These are phyloP conservation scores for Bathynomus jamesi DNA, from an alignment of 1,140 invertebrate genomes.

Conservation along the genomic window DNA sequence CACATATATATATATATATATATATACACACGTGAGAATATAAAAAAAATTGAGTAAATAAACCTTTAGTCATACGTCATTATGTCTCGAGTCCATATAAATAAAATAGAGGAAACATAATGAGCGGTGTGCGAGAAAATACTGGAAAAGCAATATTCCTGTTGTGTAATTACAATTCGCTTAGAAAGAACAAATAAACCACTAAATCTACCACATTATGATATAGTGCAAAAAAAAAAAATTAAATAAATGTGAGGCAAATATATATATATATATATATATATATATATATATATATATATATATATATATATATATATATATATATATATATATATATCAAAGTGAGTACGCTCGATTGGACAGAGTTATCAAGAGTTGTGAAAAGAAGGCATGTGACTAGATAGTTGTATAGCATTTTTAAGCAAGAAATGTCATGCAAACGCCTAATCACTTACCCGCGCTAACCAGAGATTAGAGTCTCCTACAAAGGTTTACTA, in stretches of 20 bases:
- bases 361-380: neutral
- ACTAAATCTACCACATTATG: no score
- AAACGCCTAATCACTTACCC: slow-evolving; percentile 20
- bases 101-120: no score
- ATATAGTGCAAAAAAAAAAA: no score
- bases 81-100: no score
- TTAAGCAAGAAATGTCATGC: slow-evolving; percentile 6
- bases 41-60: no score
- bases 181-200: no score
- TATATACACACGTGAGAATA: no score
- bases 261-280: slow-evolving; percentile 8
- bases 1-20: neutral
- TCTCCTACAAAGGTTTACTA: slow-evolving; percentile 14
- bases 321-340: slow-evolving; percentile 7
- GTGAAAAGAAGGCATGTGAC: slow-evolving; percentile 19
- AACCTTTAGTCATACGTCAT: no score
- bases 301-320: slow-evolving; percentile 6
- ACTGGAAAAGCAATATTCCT: no score
- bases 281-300: slow-evolving; percentile 4
- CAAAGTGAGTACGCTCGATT: neutral
- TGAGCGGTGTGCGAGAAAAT: no score
- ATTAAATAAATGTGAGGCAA: no score
- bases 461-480: slow-evolving; percentile 7
- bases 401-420: slow-evolving; percentile 14
- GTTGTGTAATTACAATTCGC: no score